phyloP scores from a whole-genome alignment of 2,113 vertebrate genomes.

The Dermatemys mawii region DNA sequence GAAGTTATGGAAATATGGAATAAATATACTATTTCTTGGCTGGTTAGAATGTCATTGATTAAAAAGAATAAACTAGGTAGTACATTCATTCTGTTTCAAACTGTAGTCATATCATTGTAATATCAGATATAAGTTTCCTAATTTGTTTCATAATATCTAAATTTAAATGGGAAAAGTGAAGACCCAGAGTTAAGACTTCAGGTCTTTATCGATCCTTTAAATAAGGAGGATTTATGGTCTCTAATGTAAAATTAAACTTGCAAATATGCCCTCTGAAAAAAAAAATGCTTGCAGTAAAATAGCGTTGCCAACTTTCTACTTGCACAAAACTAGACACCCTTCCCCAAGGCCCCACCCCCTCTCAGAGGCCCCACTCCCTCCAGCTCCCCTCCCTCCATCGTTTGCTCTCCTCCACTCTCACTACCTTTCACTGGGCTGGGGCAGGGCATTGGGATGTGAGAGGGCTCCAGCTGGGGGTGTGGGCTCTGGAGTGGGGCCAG shows the following conservation, averaged over 20 bases:
- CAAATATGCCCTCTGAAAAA: background rate
- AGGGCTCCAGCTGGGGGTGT: too few species aligned
- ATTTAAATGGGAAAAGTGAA: background rate
- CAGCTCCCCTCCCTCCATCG: too few species aligned
- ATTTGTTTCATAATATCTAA: background rate
- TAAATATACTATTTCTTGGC: background rate
- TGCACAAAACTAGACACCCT: too few species aligned
- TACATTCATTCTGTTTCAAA: background rate
- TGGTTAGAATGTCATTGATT: background rate
- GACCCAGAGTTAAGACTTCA: rapidly evolving
- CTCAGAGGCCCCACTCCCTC: too few species aligned
- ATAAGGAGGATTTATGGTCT: background rate
- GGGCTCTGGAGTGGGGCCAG: too few species aligned
- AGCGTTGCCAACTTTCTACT: too few species aligned
- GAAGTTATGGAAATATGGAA: background rate
- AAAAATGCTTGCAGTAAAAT: background rate
- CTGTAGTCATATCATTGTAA: background rate
- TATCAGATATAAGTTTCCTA: background rate
- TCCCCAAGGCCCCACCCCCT: too few species aligned
- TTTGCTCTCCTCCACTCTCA: too few species aligned
- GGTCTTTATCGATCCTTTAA: background rate
- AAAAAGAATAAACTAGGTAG: background rate
- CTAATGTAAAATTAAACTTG: background rate
- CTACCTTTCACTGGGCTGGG: too few species aligned
- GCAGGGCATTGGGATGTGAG: too few species aligned